Base-by-base conservation (phyloP, 2,797 vertebrate species). In the Picus viridis region DNA sequence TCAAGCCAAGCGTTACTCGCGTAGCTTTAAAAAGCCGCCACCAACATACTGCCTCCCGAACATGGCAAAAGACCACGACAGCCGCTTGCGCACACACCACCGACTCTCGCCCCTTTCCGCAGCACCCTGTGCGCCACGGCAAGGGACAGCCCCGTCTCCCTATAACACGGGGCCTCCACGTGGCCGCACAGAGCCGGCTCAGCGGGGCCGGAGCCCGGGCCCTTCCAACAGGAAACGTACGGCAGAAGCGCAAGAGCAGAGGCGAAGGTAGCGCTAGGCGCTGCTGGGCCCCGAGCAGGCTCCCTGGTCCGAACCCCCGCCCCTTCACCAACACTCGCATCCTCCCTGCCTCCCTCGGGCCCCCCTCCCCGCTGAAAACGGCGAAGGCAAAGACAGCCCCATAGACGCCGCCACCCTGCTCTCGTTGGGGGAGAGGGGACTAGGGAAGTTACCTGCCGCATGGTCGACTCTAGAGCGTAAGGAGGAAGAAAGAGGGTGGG, bases 51-150 rank as follows among this genome's bases (percentile, higher is more conserved):
- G n/a, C 9, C 15, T 16, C 34, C 32, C 20, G n/a, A 14, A 17
- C 0, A 26, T 0, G 7, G 34, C 51, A 43, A 6, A 18, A 4
- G 0, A 27, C 71, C 4, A 3, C 9, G 2, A 2, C 4, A 9
- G 23, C 1, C n/a, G 27, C 5, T 6, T 45, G 11, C 13, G 5
- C 9, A 2, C 57, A 13, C 17, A 6, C 8, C 30, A 7, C 29
- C 9, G 2, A 6, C 7, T 18, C 58, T 23, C 17, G 0, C 10
- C 3, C 64, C n/a, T 11, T 20, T 3, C 2, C 2, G 54, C 36
- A 27, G 51, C 23, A 12, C 57, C 16, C 54, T 4, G 20, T 2
- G 59, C 34, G 5, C 2, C 3, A 4, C 7, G 19, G 23, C 7
- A 4, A 36, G 8, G 5, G 14, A 2, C 61, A 16, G 23, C 41